Conservation (phyloP, 2,113 vertebrate species). For the Hemiprocne comata region DNA sequence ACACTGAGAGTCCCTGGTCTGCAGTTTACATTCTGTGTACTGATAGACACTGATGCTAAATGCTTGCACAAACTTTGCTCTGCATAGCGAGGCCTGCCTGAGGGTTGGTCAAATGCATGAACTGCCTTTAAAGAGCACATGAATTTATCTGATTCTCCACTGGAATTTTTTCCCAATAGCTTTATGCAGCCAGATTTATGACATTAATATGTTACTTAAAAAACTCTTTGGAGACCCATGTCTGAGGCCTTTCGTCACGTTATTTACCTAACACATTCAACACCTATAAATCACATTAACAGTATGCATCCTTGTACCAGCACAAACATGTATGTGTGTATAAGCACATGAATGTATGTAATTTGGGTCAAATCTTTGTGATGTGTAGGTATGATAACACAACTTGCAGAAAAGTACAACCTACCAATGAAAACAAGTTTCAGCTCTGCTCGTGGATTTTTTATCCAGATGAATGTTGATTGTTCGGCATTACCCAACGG, state of each 20-base stretch:
- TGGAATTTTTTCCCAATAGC: background rate
- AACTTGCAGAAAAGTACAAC: conserved; percentile 86
- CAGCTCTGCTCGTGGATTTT: conserved; percentile 91
- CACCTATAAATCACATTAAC: background rate
- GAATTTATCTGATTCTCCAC: background rate
- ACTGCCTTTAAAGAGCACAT: background rate
- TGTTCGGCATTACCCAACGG: conserved; percentile 76
- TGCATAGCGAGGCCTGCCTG: background rate
- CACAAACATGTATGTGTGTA: background rate
- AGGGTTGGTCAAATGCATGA: background rate
- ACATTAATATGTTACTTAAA: background rate
- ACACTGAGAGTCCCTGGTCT: background rate
- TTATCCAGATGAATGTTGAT: conserved; percentile 91
- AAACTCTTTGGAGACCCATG: background rate
- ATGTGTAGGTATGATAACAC: conserved; percentile 84
- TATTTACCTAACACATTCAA: background rate
- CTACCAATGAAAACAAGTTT: conserved; percentile 94
- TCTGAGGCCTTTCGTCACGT: background rate
- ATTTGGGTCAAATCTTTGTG: background rate
- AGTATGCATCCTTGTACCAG: background rate
- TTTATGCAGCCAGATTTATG: background rate
- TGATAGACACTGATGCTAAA: background rate
- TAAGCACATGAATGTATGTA: background rate
- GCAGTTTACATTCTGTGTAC: background rate
- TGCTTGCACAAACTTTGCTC: background rate